These are phyloP conservation scores for Drosophila pallidifrons DNA, from an alignment of 1,140 invertebrate genomes.

Conservation along the genomic window DNA sequence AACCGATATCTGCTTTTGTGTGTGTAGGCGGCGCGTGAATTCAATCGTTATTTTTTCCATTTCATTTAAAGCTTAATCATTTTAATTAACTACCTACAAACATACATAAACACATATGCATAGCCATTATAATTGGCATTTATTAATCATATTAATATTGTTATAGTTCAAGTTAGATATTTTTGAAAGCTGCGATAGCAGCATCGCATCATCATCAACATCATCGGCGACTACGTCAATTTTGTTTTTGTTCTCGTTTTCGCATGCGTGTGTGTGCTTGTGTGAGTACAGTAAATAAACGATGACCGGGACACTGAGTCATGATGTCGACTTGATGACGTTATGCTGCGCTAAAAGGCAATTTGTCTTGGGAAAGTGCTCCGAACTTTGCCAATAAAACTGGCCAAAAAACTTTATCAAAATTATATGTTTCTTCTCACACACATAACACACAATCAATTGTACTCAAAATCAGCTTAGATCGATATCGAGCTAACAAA, in stretches of 20 bases:
- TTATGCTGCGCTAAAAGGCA: conserved; percentile 55
- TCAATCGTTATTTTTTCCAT: conserved; percentile 37
- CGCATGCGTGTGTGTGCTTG: conserved; percentile 22
- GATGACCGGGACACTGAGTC: conserved; percentile 53
- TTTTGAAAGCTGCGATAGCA: conserved; percentile 23
- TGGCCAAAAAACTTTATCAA: conserved; percentile 27
- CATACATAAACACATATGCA: conserved; percentile 8
- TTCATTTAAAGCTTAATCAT: conserved; percentile 42
- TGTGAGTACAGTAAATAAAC: conserved; percentile 53
- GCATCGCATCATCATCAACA: conserved; percentile 28
- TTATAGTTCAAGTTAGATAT: conserved; percentile 13
- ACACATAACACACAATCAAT: background rate
- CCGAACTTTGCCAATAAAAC: conserved; percentile 48
- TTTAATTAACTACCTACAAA: conserved; percentile 25
- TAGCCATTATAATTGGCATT: conserved; percentile 26
- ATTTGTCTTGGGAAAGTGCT: conserved; percentile 47
- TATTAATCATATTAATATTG: conserved; percentile 34
- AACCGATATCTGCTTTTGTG: background rate
- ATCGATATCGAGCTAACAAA: conserved; percentile 25
- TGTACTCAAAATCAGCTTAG: background rate
- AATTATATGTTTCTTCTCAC: conserved; percentile 14
- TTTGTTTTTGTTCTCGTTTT: conserved; percentile 45
- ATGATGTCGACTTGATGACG: conserved; percentile 51
- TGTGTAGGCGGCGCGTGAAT: conserved; percentile 41
- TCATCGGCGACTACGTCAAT: conserved; percentile 44